These are phyloP conservation scores for Melanerpes formicivorus DNA, from an alignment of 2,113 vertebrate species.

Conservation along the genomic window DNA sequence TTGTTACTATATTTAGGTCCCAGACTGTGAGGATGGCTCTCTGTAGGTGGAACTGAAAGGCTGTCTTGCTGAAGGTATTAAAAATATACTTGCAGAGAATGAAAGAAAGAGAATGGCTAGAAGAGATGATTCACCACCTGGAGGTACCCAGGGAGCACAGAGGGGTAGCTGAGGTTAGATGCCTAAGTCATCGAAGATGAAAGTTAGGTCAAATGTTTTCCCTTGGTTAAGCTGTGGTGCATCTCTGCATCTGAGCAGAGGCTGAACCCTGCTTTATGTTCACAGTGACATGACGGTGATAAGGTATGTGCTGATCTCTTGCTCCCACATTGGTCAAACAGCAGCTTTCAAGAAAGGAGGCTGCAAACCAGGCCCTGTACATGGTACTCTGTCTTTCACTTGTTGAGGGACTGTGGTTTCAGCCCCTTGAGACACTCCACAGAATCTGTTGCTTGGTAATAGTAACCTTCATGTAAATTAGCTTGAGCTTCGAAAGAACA, in stretches of 20 bases:
- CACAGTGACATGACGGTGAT: neutral
- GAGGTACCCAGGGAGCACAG: conserved; percentile 14
- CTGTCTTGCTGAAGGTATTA: conserved; percentile 4
- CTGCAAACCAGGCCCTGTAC: neutral
- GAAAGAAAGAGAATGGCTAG: neutral
- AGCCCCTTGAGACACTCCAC: conserved; percentile 66
- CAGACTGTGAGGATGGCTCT: conserved; percentile 13
- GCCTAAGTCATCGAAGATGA: neutral
- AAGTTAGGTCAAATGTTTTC: neutral
- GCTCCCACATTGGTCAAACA: neutral
- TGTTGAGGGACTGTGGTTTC: neutral
- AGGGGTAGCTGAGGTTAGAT: neutral
- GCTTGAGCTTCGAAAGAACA: conserved; percentile 84
- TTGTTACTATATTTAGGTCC: conserved; percentile 46
- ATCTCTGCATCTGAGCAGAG: neutral
- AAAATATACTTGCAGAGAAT: neutral
- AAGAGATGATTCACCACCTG: conserved; percentile 26
- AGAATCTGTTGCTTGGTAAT: conserved; percentile 84
- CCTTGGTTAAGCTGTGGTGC: neutral
- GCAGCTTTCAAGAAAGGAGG: neutral
- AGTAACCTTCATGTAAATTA: conserved; percentile 76
- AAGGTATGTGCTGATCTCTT: neutral
- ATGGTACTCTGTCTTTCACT: neutral
- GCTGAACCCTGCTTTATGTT: neutral
- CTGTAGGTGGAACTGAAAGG: conserved; percentile 25